Base-by-base conservation (phyloP, 2,888 invertebrate species). In the Griposia aprilina region DNA sequence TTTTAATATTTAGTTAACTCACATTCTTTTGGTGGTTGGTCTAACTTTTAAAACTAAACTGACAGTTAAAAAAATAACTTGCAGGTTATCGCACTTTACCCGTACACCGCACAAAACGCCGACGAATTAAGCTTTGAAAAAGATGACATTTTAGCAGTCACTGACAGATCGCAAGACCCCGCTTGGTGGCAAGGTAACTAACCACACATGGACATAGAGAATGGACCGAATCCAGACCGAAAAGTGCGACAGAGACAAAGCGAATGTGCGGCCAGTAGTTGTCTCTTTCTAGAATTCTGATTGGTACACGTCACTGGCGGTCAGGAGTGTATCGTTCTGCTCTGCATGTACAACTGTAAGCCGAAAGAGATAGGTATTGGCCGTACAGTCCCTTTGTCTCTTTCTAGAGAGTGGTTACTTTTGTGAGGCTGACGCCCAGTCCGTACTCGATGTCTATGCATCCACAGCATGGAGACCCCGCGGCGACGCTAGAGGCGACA, bases 41-140 rank as follows among this genome's bases (percentile, higher is more conserved):
- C 41, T 63, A 55, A 55, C 59, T 17, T 13, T 62, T 74, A n/a
- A 15, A 20, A 20, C 23, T 30, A 3, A 77, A 74, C 60, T 67
- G 26, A 82, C 55, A 23, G 57, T 60, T 15, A 48, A 72, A 62
- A 26, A 62, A 68, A 23, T 45, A 71, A 73, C 68, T 85, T 85
- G 8, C 98, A 98, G 97, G 99, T 99, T 81, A 98, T 99, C 92
- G 99, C 99, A 1, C 95, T 99, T 83, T 99, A 99, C 93, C 98
- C 99, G 11, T 99, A 99, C 96, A 98, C 98, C 77, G 99, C 99
- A 67, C 98, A 99, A 94, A 99, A 99, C 93, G 98, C 98, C 20
- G 99, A 99, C 94, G 99, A 99, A 93, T 96, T 99, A 78, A 98
- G 98, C 86, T 99, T 99, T 93, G 98, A 98, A 80, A 99, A 99